Evolutionary conservation across 2,797 vertebrate genomes (phyloP), one percentile per base, ranked within the genome.

Genomic region (Acrossocheilus wenchowensis): DNA sequence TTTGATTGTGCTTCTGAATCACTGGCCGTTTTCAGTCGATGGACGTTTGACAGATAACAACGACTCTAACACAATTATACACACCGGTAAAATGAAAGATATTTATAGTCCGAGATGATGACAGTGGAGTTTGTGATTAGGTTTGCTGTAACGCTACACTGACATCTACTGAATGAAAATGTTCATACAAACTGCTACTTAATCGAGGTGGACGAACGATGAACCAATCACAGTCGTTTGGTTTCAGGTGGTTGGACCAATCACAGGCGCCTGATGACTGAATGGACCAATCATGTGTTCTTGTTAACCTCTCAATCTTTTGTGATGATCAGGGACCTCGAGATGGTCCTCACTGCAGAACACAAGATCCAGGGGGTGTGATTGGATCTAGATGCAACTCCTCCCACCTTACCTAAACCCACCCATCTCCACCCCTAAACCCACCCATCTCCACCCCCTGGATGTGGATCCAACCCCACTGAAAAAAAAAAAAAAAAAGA

Each of bases 11-110:
- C 26, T 52, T 79, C 10, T n/a, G 4, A 30, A 21, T 36, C 77
- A 26, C n/a, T 10, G 36, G 4, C 11, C 3, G 52, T 0, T 57
- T 23, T 1, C 5, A 11, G 4, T 34, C 36, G n/a, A 21, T 6
- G n/a, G 14, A 50, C 26, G 19, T 17, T 1, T 39, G 34, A n/a
- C 34, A 23, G 30, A 36, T 12, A 14, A 23, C 30, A 26, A 14
- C n/a, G 6, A 45, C 43, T 26, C 10, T 1, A 72, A 43, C 12
- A 43, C 1, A 68, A 23, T 23, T 39, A 21, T n/a, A 21, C 36
- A 41, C 19, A 21, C 14, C 0, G 0, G 26, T 8, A 3, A 74
- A 74, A 48, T 17, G 1, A 0, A 19, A 48, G 1, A 30, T 30
- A 8, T 74, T 17, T 30, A 11, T 3, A 8, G 14, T n/a, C 66